phyloP scores from a whole-genome alignment of 2,113 vertebrate species.

The Sitta europaea region DNA sequence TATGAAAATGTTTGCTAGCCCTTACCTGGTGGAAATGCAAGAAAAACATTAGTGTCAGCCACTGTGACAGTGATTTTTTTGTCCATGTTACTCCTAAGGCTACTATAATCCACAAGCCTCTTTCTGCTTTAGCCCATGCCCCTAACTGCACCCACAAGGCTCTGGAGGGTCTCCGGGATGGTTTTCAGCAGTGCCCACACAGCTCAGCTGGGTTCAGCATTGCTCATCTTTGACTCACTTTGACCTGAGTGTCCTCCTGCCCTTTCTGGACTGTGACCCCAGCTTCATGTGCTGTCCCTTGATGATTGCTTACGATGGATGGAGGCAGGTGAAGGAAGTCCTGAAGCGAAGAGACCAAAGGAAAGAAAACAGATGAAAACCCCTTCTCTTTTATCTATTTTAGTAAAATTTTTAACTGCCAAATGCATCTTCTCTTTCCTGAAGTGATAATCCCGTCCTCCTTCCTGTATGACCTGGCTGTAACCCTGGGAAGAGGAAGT shows the following conservation, averaged over 20 bases:
- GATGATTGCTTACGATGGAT: not conserved
- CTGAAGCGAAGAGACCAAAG: not conserved
- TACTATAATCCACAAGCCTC: not conserved
- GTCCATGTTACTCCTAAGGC: not conserved
- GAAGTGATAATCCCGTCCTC: slow-evolving; percentile 58
- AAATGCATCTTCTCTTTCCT: slow-evolving; percentile 70
- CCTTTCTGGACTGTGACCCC: not conserved
- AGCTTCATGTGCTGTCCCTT: not conserved
- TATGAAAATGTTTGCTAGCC: not conserved
- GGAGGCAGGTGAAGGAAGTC: slow-evolving; percentile 47
- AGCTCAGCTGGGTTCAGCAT: not conserved
- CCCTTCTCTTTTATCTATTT: slow-evolving; percentile 68
- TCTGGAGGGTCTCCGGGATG: not conserved
- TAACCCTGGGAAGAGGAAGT: slow-evolving; percentile 65
- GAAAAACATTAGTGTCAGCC: not conserved
- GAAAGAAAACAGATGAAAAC: slow-evolving; percentile 7
- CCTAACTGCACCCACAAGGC: not conserved
- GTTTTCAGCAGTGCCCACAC: not conserved
- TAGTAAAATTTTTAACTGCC: slow-evolving; percentile 52
- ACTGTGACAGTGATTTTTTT: accelerated
- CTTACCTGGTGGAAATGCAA: not conserved
- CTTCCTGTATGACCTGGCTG: slow-evolving; percentile 57
- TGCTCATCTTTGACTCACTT: not conserved
- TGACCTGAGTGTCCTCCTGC: not conserved
- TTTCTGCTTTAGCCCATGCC: not conserved